Conservation (phyloP, 2,113 vertebrate genomes). For the Semnopithecus entellus region DNA sequence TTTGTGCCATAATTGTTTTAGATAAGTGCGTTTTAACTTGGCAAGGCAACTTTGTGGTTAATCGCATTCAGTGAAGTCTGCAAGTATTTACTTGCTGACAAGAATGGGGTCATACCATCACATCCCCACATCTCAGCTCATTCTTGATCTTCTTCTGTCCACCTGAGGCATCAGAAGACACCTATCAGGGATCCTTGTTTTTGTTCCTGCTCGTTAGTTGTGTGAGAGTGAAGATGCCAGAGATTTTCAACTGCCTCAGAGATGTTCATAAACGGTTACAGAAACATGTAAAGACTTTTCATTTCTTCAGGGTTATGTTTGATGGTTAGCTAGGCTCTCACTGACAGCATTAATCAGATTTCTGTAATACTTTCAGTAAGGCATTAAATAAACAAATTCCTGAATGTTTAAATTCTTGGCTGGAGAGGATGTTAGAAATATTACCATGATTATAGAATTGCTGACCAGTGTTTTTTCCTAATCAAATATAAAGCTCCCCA, state of each 20-base stretch:
- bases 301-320: background rate
- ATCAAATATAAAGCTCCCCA: slow-evolving; percentile 53
- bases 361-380: background rate
- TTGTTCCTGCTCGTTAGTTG: background rate
- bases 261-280: background rate
- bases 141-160: background rate
- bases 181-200: background rate
- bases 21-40: background rate
- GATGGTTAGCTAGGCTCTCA: background rate
- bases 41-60: background rate
- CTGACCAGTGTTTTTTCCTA: background rate
- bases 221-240: background rate
- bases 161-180: background rate
- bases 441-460: background rate
- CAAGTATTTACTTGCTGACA: background rate
- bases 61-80: background rate
- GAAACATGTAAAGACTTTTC: background rate
- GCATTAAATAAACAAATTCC: slow-evolving; percentile 24
- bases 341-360: background rate
- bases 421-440: background rate
- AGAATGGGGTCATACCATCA: background rate
- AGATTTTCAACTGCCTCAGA: background rate
- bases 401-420: background rate
- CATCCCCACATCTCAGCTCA: background rate
- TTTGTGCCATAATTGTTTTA: background rate